Evolutionary conservation across 2,113 vertebrate genomes (phyloP), one percentile per base, ranked within the genome.

Genomic region (Benitochromis conjunctus): DNA sequence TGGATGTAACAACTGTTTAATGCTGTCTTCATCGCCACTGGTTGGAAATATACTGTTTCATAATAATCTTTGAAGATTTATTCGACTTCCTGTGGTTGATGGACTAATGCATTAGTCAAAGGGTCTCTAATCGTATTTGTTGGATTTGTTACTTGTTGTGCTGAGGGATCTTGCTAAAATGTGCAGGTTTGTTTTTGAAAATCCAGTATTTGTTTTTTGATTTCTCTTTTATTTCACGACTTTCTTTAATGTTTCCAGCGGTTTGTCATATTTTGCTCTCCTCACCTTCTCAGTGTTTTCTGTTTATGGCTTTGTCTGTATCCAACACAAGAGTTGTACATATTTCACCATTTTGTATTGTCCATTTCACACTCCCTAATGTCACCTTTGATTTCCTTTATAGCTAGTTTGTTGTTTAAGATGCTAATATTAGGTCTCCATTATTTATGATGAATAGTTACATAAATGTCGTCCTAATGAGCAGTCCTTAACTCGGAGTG

Each of bases 11-110:
- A 60, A 34, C 29, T 19, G 26, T 60, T 1, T 34, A 10, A 34
- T 34, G 57, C 26, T 60, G 14, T 9, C 26, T 31, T 18, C 57
- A 5, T 36, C 34, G 34, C 6, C 7, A 7, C 34, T 7, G 7
- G 34, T 36, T 36, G 34, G 34, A 6, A 36, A 36, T 36, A 36
- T 31, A 58, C 18, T 18, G 26, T 5, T 31, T 58, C 14, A 18
- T 26, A 60, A 60, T 31, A 18, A 1, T 58, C 57, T 58, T 34
- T 60, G 57, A 60, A 19, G 16, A 34, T 19, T 34, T 18, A 34
- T 19, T 34, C 0, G 3, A 34, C 13, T 34, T 60, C 29, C 1
- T 60, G 16, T 60, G 57, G 29, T 10, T 60, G 29, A 2, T 10
- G 29, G 57, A 34, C 41, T 43, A 3, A 43, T 43, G 41, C 41